Evolutionary conservation across 1,140 invertebrate genomes (phyloP), one percentile per base, ranked within the genome.

Genomic region (Drosophila ogumai): DNA sequence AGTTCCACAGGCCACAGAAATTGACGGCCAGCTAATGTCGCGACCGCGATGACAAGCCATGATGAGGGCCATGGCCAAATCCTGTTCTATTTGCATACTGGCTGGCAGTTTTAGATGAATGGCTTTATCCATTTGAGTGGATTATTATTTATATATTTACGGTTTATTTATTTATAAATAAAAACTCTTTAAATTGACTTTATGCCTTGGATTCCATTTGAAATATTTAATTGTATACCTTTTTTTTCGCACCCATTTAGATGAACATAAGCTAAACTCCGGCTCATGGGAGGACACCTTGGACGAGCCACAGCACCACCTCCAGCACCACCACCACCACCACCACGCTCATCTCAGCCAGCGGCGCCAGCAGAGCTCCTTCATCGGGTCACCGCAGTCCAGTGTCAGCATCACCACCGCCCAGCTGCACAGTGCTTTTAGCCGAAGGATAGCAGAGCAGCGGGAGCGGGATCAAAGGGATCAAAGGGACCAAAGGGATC

Each of bases 211-310:
- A n/a, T 10, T 55, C 3, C 5, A 7, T 25, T 10, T 1, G 25
- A 28, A 34, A 17, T 52, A 15, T 52, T 34, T 25, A 7, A 22
- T 6, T 22, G 0, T 8, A 6, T 25, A 7, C 25, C 4, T 31
- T 15, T 4, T 38, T 46, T 22, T 34, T 1, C 1, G 3, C 3
- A 1, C 31, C 28, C 2, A 57, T 66, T 0, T 66, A 87, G 82
- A 87, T 91, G 91, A 92, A 68, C 80, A 91, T 12, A 91, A 92
- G 77, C 50, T 92, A 47, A 92, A 90, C 60, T 78, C 90, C 4
- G 82, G 80, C 74, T 91, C 90, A 59, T 92, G 91, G 90, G 91
- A 92, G 73, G 87, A 92, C 60, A 81, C 90, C 19, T 75, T 92
- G 54, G 60, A 86, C 28, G 75, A 87, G 34, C 63, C 56, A 10